Percentiles rank a stretch among this genome's conserved stretches.
phyloP scores from a whole-genome alignment of 2,797 vertebrate genomes.

The Tapirus indicus region DNA sequence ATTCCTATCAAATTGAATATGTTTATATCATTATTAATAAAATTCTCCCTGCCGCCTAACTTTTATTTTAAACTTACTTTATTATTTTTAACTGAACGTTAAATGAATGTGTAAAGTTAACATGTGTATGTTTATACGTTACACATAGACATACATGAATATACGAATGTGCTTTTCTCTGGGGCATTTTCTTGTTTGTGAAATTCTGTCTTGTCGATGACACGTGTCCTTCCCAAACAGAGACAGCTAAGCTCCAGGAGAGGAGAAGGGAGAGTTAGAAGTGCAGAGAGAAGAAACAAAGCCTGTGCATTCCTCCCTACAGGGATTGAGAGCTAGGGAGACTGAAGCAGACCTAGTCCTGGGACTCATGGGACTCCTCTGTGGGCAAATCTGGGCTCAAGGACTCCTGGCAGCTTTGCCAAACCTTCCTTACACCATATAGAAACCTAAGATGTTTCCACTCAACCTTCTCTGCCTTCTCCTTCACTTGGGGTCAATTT shows the following conservation, averaged over 20 bases:
- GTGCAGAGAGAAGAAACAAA: neutral
- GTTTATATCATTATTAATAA: neutral
- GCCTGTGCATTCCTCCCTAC: too few species aligned
- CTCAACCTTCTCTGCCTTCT: neutral
- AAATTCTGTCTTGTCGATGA: neutral
- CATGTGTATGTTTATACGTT: neutral
- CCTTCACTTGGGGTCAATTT: neutral
- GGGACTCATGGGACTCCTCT: neutral
- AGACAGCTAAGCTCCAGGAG: neutral
- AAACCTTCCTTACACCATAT: neutral
- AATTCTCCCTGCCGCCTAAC: neutral
- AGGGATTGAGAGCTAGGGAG: accelerated
- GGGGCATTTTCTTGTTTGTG: neutral
- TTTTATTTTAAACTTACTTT: neutral
- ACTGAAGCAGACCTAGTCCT: neutral
- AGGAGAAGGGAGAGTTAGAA: neutral
- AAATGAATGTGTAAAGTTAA: neutral
- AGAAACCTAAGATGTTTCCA: neutral
- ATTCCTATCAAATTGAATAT: neutral
- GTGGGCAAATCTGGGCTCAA: neutral
- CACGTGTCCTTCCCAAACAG: neutral
- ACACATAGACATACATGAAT: neutral
- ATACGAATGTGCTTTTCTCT: neutral
- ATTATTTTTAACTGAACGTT: neutral
- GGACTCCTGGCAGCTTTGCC: neutral